Conservation (phyloP, 2,888 invertebrate species). For the Leucoma salicis region DNA sequence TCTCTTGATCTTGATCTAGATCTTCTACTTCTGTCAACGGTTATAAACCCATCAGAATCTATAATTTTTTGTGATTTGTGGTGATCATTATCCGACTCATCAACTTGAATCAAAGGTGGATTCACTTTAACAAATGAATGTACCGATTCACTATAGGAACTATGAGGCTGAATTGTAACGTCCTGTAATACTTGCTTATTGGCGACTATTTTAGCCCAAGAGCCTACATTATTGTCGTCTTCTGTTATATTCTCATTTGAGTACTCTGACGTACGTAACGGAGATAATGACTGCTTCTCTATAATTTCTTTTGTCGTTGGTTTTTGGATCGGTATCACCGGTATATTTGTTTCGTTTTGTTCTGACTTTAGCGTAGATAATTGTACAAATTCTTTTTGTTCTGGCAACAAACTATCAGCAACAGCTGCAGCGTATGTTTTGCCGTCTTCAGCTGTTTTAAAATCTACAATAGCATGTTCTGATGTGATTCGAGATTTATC, state of each 20-base stretch:
- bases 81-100: slow-evolving; percentile 50
- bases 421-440: slow-evolving; percentile 88
- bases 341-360: background rate
- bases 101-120: slow-evolving; percentile 63
- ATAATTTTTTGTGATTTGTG: slow-evolving; percentile 49
- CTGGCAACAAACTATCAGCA: slow-evolving; percentile 64
- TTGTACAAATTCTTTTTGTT: slow-evolving; percentile 29
- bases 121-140: slow-evolving; percentile 29
- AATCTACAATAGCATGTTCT: slow-evolving; percentile 71
- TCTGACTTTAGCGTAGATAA: slow-evolving; percentile 8
- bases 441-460: slow-evolving; percentile 76
- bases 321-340: slow-evolving; percentile 1
- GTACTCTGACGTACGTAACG: slow-evolving; percentile 2
- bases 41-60: slow-evolving; percentile 75
- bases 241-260: slow-evolving; percentile 18
- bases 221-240: slow-evolving; percentile 38
- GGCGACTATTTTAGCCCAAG: slow-evolving; percentile 73
- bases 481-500: slow-evolving; percentile 12
- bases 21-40: slow-evolving; percentile 70
- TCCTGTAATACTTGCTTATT: slow-evolving; percentile 60
- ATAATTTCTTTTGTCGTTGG: slow-evolving; percentile 4
- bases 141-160: slow-evolving; percentile 15
- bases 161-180: slow-evolving; percentile 41
- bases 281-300: background rate
- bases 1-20: slow-evolving; percentile 81